phyloP scores from a whole-genome alignment of 2,888 invertebrate species.

The Tuberolachnus salignus region DNA sequence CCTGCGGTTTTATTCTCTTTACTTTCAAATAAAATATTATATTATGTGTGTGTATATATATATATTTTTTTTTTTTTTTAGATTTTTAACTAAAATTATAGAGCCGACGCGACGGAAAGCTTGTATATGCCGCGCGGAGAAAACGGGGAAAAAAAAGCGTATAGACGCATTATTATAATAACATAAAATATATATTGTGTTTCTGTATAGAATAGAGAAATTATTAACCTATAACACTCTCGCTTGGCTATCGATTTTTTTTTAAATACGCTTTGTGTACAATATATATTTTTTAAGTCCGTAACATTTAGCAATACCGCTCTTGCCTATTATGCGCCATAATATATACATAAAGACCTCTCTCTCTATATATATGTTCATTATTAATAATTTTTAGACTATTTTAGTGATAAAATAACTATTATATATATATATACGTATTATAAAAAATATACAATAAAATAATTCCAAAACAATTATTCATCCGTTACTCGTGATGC shows the following conservation, averaged over 20 bases:
- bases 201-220: not conserved
- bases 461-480: too few species aligned
- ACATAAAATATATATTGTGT: not conserved
- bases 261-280: not conserved
- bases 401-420: too few species aligned
- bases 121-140: not conserved
- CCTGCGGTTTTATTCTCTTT: not conserved
- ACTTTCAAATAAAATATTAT: conserved; percentile 6
- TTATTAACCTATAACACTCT: not conserved
- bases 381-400: too few species aligned
- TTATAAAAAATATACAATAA: too few species aligned
- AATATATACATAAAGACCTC: too few species aligned
- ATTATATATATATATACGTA: too few species aligned
- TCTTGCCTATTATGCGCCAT: too few species aligned
- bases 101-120: not conserved
- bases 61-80: too few species aligned
- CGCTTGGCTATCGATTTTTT: not conserved
- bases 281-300: not conserved
- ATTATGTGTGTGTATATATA: not conserved
- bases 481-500: too few species aligned
- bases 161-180: too few species aligned
- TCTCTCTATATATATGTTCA: too few species aligned
- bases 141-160: not conserved
- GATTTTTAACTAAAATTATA: not conserved
- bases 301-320: not conserved